phyloP scores from a whole-genome alignment of 1,140 invertebrate genomes.

The Ceratitis capitata region DNA sequence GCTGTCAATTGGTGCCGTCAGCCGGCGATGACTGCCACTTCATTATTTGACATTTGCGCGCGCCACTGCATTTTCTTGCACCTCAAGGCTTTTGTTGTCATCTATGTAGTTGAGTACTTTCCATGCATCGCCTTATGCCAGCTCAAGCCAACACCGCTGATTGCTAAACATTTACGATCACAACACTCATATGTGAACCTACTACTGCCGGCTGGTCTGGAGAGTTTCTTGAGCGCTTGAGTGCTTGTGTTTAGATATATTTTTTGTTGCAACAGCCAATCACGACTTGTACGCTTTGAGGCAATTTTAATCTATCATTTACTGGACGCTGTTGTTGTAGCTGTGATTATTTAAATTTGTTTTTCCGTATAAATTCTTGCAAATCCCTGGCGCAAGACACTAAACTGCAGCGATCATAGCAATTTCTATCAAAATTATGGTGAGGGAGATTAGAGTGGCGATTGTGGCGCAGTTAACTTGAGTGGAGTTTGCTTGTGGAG shows the following conservation, averaged over 20 bases:
- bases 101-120: no score
- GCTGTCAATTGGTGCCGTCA: not conserved
- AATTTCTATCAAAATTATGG: not conserved
- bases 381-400: not conserved
- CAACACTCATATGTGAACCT: not conserved
- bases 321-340: not conserved
- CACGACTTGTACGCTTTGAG: not conserved
- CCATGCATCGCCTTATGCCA: not conserved
- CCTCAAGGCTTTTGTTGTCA: not conserved
- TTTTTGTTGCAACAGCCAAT: slow-evolving; percentile 16
- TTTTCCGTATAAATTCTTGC: slow-evolving; percentile 19
- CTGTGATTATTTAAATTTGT: slow-evolving; percentile 16
- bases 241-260: not conserved
- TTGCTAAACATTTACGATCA: not conserved
- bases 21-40: not conserved
- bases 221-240: not conserved
- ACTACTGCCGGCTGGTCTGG: not conserved
- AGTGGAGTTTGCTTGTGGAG: no score
- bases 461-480: not conserved
- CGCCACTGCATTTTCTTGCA: slow-evolving; percentile 29
- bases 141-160: not conserved
- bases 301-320: slow-evolving; percentile 23
- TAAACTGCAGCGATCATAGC: not conserved
- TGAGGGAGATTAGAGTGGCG: not conserved
- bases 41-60: not conserved